A percentile compares a stretch with the other conserved stretches of the same genome.
Evolutionary conservation across 2,113 vertebrate genomes (phyloP).

Genomic region (Proterorhinus semilunaris): DNA sequence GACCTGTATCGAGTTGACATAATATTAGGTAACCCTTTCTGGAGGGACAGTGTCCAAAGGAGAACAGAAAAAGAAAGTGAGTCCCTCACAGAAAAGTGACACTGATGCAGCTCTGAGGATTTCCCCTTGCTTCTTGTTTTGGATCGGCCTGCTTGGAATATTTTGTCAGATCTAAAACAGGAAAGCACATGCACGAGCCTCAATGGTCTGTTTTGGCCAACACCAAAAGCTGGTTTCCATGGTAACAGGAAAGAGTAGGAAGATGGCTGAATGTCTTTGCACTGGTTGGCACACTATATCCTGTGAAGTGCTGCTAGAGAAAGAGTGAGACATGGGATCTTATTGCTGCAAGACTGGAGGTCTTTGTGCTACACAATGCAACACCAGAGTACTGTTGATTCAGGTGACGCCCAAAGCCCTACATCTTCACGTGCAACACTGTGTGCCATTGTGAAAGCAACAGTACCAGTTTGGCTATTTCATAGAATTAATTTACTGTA

Average conservation of each 20-base stretch:
- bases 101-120: conserved; percentile 26
- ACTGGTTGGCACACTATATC: conserved; percentile 19
- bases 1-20: too few species aligned
- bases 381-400: conserved; percentile 13
- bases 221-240: conserved; percentile 46
- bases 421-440: not conserved
- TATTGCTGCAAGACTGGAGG: not conserved
- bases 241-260: conserved; percentile 38
- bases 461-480: too few species aligned
- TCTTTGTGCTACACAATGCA: not conserved
- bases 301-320: conserved; percentile 26
- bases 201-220: conserved; percentile 6
- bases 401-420: not conserved
- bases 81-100: not conserved
- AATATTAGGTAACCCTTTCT: not conserved
- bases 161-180: conserved; percentile 43
- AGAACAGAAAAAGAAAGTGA: not conserved
- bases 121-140: conserved; percentile 56
- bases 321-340: conserved; percentile 21
- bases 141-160: conserved; percentile 39
- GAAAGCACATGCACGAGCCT: conserved; percentile 35
- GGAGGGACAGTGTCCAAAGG: not conserved
- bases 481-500: not conserved
- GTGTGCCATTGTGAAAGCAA: not conserved
- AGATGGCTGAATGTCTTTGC: conserved; percentile 36